These are phyloP conservation scores for Peromyscus nudipes DNA, from an alignment of 2,797 vertebrate genomes.

Conservation along the genomic window DNA sequence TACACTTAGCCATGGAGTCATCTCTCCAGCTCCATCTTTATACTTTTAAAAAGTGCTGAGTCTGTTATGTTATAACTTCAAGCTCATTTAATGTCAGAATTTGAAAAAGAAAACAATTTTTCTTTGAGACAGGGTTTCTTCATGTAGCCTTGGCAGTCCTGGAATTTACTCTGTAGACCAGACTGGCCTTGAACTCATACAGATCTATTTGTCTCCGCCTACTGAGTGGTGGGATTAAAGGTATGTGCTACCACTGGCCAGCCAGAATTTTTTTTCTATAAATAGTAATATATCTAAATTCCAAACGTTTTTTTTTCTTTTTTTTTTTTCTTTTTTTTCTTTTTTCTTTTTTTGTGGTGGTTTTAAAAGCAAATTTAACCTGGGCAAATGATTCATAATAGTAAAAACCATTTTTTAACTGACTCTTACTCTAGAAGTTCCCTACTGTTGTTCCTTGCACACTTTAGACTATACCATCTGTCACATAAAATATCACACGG, in stretches of 20 bases:
- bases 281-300: constrained; percentile 9
- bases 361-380: neutral
- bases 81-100: neutral
- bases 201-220: neutral
- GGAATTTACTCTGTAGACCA: neutral
- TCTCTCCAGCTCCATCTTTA: neutral
- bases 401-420: constrained; percentile 10
- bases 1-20: neutral
- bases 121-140: neutral
- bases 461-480: neutral
- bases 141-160: neutral
- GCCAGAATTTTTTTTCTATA: neutral
- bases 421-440: neutral
- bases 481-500: neutral
- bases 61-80: neutral
- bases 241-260: neutral
- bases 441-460: neutral
- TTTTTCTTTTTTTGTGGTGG: neutral
- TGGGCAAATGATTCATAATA: neutral
- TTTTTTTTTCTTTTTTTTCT: neutral
- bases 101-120: neutral
- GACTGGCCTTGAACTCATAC: neutral
- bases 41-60: neutral
- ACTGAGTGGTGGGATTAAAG: neutral
- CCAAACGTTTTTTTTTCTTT: neutral